Evolutionary conservation across 2,113 vertebrate species (phyloP).

Genomic region (human (Homo sapiens)): DNA sequence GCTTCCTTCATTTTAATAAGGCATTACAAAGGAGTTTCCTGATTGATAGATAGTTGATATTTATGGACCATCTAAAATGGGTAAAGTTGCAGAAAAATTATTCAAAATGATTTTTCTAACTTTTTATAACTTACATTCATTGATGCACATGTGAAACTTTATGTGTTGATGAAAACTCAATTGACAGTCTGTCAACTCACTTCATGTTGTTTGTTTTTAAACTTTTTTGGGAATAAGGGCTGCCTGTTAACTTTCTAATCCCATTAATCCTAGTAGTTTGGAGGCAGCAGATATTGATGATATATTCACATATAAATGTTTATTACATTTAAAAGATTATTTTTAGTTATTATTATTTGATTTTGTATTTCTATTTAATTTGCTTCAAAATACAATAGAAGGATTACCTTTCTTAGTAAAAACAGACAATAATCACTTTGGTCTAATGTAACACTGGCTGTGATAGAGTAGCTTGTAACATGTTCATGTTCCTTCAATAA

Average conservation of each 20-base stretch:
- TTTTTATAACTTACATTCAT: neutral
- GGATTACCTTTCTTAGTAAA: neutral
- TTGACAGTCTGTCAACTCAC: neutral
- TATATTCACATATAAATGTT: neutral
- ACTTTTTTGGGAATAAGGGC: neutral
- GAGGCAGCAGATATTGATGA: neutral
- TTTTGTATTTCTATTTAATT: neutral
- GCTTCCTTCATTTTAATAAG: slow-evolving; percentile 43
- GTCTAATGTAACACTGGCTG: neutral
- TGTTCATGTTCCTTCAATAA: neutral
- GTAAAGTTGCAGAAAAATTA: neutral
- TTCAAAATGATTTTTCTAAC: neutral
- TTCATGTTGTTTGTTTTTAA: neutral
- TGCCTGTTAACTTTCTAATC: neutral
- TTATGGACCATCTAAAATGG: neutral
- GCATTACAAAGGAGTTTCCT: neutral
- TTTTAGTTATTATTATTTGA: neutral
- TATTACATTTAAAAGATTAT: neutral
- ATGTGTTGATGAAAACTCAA: neutral
- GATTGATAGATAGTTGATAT: slow-evolving; percentile 21
- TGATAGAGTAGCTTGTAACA: neutral
- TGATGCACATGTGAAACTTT: neutral
- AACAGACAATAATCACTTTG: neutral
- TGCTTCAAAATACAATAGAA: neutral
- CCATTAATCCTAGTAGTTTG: neutral